phyloP scores from a whole-genome alignment of 2,113 vertebrate species.

The Colossoma macropomum region DNA sequence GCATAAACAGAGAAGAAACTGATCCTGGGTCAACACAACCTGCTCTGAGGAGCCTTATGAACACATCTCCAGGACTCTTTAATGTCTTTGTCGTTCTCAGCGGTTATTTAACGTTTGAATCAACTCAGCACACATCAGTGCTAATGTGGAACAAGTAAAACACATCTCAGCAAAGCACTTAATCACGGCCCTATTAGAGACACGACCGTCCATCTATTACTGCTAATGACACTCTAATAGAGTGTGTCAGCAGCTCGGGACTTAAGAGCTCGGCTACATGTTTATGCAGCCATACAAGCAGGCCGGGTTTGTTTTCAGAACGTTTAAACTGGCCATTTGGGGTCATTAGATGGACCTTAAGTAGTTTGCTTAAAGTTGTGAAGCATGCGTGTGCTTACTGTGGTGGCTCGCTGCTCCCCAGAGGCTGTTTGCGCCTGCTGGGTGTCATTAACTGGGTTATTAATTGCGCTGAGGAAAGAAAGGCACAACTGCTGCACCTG shows the following conservation, averaged over 20 bases:
- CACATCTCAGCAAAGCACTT: constrained; percentile 49
- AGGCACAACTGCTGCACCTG: constrained; percentile 26
- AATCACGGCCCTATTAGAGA: constrained; percentile 49
- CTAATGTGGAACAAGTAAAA: constrained; percentile 45
- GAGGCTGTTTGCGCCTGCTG: constrained; percentile 9
- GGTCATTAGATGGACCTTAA: constrained; percentile 50
- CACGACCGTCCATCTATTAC: constrained; percentile 54
- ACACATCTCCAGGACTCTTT: not conserved
- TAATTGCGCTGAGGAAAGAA: constrained; percentile 22
- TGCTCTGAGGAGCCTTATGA: too few species aligned
- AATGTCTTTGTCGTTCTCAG: not conserved
- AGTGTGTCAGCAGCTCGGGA: constrained; percentile 50
- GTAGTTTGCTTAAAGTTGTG: constrained; percentile 46
- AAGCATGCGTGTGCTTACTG: constrained; percentile 8
- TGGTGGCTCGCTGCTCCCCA: constrained; percentile 13
- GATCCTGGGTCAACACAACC: not conserved
- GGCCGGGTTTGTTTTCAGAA: constrained; percentile 57
- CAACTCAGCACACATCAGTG: not conserved
- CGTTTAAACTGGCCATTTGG: constrained; percentile 48
- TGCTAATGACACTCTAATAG: constrained; percentile 62
- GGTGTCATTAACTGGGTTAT: constrained; percentile 29
- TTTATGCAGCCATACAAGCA: constrained; percentile 56
- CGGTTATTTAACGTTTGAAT: not conserved
- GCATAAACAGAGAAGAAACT: not conserved
- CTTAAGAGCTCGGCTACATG: constrained; percentile 40